Evolutionary conservation across 2,888 invertebrate genomes (phyloP).

Genomic region (Sacculina carcini): DNA sequence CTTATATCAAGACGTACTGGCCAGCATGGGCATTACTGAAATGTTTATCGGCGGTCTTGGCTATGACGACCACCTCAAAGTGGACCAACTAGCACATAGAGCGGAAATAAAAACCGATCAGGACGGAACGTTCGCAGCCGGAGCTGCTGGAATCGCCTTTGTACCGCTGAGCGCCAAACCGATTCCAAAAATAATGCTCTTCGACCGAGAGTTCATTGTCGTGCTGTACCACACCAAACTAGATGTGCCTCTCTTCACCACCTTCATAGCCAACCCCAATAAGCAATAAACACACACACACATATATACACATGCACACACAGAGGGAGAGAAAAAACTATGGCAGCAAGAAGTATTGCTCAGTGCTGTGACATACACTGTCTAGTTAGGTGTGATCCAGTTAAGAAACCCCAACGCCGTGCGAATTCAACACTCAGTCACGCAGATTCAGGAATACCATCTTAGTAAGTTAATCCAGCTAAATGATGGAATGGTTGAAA

Average conservation of each 20-base stretch:
- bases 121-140: not conserved
- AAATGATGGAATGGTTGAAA: no score
- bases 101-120: not conserved
- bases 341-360: no score
- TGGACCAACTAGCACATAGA: not conserved
- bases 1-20: not conserved
- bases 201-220: not conserved
- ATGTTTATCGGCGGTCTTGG: not conserved
- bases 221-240: not conserved
- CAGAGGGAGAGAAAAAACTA: not conserved
- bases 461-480: no score
- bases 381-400: no score
- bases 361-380: no score
- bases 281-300: not conserved
- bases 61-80: not conserved
- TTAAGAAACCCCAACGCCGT: no score
- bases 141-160: not conserved
- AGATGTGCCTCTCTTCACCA: not conserved
- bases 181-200: not conserved
- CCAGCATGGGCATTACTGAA: not conserved
- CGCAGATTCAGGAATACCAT: no score
- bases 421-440: no score
- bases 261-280: not conserved
- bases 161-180: not conserved
- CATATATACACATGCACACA: not conserved